Percentiles rank a stretch among this genome's conserved stretches.
Evolutionary conservation across 2,888 invertebrate genomes (phyloP).

Genomic region (Aelia acuminata): DNA sequence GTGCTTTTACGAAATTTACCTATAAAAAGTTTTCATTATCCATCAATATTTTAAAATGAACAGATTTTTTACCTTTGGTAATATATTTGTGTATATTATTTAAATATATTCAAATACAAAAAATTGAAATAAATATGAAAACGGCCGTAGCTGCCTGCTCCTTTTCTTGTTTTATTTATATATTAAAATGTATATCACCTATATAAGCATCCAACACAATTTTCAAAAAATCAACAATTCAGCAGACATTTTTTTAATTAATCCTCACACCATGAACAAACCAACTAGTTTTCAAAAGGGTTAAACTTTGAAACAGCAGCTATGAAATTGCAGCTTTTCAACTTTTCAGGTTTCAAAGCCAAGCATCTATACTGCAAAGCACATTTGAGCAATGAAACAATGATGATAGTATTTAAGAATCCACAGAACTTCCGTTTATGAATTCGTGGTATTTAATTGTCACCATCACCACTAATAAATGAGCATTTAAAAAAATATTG

Average conservation of each 20-base stretch:
- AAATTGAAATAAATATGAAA: neutral
- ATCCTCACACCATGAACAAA: neutral
- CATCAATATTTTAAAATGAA: neutral
- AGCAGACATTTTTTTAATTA: neutral
- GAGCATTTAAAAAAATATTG: no score
- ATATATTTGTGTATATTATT: no score
- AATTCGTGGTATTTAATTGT: neutral
- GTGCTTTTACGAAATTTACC: no score
- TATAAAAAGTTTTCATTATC: neutral
- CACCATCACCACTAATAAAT: neutral
- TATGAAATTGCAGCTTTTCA: neutral
- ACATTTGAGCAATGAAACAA: neutral
- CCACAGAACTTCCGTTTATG: neutral
- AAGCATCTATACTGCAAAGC: slow-evolving; percentile 4
- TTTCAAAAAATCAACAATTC: neutral
- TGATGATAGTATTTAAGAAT: neutral
- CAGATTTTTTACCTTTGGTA: no score
- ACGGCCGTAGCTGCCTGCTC: neutral
- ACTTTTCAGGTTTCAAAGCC: neutral
- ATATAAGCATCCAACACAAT: neutral
- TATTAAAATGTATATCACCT: neutral
- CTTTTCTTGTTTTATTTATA: no score
- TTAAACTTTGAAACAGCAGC: neutral
- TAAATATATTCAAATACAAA: no score
- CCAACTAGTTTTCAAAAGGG: neutral